A percentile compares a stretch with the other conserved stretches of the same genome.
These are phyloP conservation scores for Leucoraja erinaceus DNA, from an alignment of 2,113 vertebrate species.

Conservation along the genomic window DNA sequence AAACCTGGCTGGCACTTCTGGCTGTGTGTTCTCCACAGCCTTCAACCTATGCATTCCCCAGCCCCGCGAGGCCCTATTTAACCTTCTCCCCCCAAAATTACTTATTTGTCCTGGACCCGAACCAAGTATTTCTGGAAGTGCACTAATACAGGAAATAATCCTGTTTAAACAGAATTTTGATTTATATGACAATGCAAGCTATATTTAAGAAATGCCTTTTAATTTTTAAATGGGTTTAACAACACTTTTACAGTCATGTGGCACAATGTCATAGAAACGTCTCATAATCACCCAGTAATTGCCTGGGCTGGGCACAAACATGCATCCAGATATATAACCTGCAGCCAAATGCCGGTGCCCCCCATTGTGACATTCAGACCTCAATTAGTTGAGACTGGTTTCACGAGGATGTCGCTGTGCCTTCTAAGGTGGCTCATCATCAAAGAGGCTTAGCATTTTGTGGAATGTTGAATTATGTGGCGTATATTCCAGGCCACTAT, in stretches of 20 bases:
- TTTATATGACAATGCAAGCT: too few species aligned
- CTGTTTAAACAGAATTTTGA: too few species aligned
- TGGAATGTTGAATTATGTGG: not conserved
- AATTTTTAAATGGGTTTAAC: not conserved
- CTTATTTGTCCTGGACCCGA: not conserved
- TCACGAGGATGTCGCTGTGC: not conserved
- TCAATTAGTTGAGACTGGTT: not conserved
- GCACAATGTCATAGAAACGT: not conserved
- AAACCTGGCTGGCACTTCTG: too few species aligned
- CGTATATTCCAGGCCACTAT: not conserved
- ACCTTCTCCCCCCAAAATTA: too few species aligned
- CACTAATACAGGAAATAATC: too few species aligned
- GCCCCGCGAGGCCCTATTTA: too few species aligned
- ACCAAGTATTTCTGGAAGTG: not conserved
- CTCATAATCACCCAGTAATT: not conserved
- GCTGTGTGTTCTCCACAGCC: too few species aligned
- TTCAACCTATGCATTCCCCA: too few species aligned
- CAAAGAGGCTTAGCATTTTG: not conserved
- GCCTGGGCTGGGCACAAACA: too few species aligned
- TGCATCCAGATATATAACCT: too few species aligned
- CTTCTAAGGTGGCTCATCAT: not conserved
- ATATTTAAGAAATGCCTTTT: too few species aligned
- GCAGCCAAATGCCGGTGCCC: too few species aligned
- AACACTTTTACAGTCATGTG: not conserved
- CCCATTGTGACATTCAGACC: not conserved